A percentile compares a stretch with the other conserved stretches of the same genome.
These are phyloP conservation scores for Psittacula cyanocephala DNA, from an alignment of 2,113 vertebrate genomes.

Conservation along the genomic window DNA sequence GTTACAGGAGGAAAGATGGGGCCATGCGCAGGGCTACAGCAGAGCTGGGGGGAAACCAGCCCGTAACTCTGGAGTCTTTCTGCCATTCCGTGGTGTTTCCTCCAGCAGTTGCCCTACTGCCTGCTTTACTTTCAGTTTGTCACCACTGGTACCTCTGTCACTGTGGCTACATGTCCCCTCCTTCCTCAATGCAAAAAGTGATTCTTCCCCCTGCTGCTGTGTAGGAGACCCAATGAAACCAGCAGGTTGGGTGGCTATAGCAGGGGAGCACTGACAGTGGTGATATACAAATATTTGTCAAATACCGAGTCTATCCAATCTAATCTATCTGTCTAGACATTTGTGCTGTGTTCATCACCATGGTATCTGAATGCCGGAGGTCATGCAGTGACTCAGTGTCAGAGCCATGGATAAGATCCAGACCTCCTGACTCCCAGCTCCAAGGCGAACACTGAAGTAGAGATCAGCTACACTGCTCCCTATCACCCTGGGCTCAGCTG, in stretches of 20 bases:
- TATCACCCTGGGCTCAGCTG: neutral
- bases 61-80: neutral
- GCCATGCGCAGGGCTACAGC: neutral
- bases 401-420: slow-evolving; percentile 25
- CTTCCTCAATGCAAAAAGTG: neutral
- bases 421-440: neutral
- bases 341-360: slow-evolving; percentile 63
- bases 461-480: neutral
- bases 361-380: slow-evolving; percentile 2
- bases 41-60: neutral
- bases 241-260: neutral
- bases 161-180: neutral
- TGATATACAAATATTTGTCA: slow-evolving; percentile 1
- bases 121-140: neutral
- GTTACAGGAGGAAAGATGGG: neutral
- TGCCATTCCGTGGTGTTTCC: neutral
- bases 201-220: neutral
- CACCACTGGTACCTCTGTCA: accelerated
- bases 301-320: neutral
- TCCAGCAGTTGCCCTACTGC: neutral
- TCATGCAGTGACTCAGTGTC: slow-evolving; percentile 59
- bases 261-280: neutral
- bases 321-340: slow-evolving; percentile 30
- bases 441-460: neutral
- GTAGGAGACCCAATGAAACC: neutral